Evolutionary conservation across 2,797 vertebrate species (phyloP), one percentile per base, ranked within the genome.

Genomic region (Cynodonichthys magdalenae): DNA sequence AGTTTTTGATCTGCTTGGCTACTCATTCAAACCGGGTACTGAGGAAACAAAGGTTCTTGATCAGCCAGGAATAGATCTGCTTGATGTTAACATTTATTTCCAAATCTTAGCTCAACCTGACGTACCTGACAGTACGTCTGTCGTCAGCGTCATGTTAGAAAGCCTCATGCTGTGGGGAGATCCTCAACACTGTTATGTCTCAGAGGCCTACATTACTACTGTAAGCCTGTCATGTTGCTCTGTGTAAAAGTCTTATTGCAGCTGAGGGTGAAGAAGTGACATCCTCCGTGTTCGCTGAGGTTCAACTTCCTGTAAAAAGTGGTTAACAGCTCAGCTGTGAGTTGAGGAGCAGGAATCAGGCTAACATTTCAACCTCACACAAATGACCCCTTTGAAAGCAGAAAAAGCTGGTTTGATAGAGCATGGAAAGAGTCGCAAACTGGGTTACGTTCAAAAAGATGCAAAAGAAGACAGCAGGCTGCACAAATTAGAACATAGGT

Each of bases 291-390:
- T 29, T 61, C 19, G 50, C 61, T 69, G 72, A 70, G 58, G 59
- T 63, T 67, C 34, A 60, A 68, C 73, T 86, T 89, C 81, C 85
- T 85, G 82, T 83, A 54, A 61, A 71, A 69, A 77, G 76, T 70
- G 79, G 81, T 86, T 71, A 71, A 68, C 70, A 70, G 65, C 70
- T 59, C 53, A 78, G 71, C 45, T 12, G 18, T 76, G 70, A 74
- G 62, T 62, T 69, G 51, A 60, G 69, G 53, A 79, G 64, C 24
- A 60, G 69, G 74, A 82, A 80, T 83, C 54, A 75, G 75, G 63
- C 69, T 66, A 75, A 51, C 51, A 75, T 42, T 3, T 41, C 31
- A 66, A 72, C 60, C 67, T 55, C 36, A 29, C 51, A 59, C 19
- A 67, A 42, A 49, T 61, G 45, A 45, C 58, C 64, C 55, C 12